Evolutionary conservation across 2,888 invertebrate species (phyloP), one percentile per base, ranked within the genome.

Genomic region (Ptychoptera albimana): DNA sequence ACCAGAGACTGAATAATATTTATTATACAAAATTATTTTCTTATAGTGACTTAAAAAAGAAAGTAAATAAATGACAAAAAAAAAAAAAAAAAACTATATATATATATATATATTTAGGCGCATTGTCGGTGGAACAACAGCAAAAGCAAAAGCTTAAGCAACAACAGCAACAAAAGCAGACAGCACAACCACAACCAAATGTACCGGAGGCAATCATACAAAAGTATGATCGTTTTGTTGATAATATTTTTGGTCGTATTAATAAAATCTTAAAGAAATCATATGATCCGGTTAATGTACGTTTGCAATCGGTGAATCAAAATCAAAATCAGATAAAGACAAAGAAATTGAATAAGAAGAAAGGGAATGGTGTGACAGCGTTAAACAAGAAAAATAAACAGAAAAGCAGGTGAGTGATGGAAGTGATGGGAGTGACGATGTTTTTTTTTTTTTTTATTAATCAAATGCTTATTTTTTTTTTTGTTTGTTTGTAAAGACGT

Each of bases 201-300:
- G 23, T 84, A 50, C 78, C 86, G 34, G 76, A 81, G 9, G 72
- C 79, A 48, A 80, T 83, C 67, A 79, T 82, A 31, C 73, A 80
- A 42, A 85, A 85, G 57, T 87, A 87, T 69, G 88, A 88, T 66
- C 74, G 80, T 52, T 87, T 86, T 62, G 81, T 86, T 45, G 88
- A 88, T 65, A 83, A 78, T 54, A 83, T 87, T 52, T 70, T 87
- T 50, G 77, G 77, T 46, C 74, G 84, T 54, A 85, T 88, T 66
- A 88, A 87, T 65, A 77, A 78, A 52, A 82, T 87, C 47, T 66
- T 88, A 50, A 73, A 79, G 41, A 74, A 76, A 50, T 83, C 82
- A 42, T 88, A 86, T 63, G 87, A 88, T 59, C 87, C 87, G 0
- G 87, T 88, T 46, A 80, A 81, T 51, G 87, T 88, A 0, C 78